Evolutionary conservation across 2,888 invertebrate species (phyloP), one percentile per base, ranked within the genome.

Genomic region (Drosophila tripunctata): DNA sequence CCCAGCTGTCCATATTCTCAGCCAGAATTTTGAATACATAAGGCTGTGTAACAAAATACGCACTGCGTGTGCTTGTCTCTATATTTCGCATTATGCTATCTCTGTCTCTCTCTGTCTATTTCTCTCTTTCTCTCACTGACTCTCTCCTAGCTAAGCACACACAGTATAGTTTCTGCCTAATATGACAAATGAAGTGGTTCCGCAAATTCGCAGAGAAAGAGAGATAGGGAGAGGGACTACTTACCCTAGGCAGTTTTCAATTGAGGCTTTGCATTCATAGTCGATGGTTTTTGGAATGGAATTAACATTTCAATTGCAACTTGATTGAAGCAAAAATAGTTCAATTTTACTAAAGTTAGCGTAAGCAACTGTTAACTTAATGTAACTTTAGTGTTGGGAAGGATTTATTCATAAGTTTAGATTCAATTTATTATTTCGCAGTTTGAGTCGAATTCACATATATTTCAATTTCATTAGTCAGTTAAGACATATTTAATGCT

Each of bases 101-200:
- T 40, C n/a, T 8, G 1, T 15, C 8, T 10, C 10, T 17, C 10
- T 38, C 12, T 27, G 4, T 33, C 15, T n/a, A n/a, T n/a, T n/a
- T 3, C 8, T 27, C 14, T 24, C 10, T 36, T 21, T n/a, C 33
- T 51, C 35, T 12, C 7, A 8, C 35, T n/a, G 21, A n/a, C 27
- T 19, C 14, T 2, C 10, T 10, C 10, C 22, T 1, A 4, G 15
- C 15, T 17, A 4, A 14, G 10, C 21, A n/a, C 7, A 17, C 19
- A 12, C 45, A 19, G 8, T 33, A 21, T 41, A 41, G 36, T 30
- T 8, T n/a, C 31, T 38, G 54, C n/a, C 57, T 33, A 55, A 55
- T 54, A 51, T 65, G 72, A 61, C 60, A 64, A 55, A 56, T 54
- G 63, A 47, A 22, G 19, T 24, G 36, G 4, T 15, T 17, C 21